Percentiles rank a stretch among this genome's conserved stretches.
phyloP scores from a whole-genome alignment of 1,140 invertebrate genomes.

The Semibalanus balanoides region DNA sequence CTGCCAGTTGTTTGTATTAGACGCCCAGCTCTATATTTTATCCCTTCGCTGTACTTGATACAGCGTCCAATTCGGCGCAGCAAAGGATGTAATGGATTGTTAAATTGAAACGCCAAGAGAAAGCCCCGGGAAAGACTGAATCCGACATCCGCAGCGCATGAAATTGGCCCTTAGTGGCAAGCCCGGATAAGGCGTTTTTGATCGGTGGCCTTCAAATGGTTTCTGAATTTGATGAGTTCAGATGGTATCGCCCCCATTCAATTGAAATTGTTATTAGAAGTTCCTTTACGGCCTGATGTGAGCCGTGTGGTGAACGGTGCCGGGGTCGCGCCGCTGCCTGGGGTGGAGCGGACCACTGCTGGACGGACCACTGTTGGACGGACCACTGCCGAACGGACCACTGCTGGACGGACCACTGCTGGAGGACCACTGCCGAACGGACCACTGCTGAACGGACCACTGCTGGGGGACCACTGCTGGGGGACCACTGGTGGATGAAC shows the following conservation, averaged over 20 bases:
- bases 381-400: no score
- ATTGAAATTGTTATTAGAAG: background rate
- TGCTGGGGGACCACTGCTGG: no score
- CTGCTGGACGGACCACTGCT: no score
- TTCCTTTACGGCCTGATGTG: background rate
- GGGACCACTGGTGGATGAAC: no score
- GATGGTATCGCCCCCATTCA: background rate
- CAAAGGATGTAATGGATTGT: background rate
- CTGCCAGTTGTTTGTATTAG: background rate
- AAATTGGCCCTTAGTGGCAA: conserved; percentile 1
- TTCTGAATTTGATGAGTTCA: conserved; percentile 2
- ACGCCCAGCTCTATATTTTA: background rate
- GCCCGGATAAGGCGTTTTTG: background rate
- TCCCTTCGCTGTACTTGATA: background rate
- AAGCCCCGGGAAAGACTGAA: background rate
- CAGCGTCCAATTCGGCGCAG: background rate
- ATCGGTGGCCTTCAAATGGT: background rate
- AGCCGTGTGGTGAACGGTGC: no score
- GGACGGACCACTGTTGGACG: no score
- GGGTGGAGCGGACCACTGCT: no score
- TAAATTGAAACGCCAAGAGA: background rate
- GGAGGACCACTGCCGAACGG: no score
- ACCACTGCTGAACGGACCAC: no score
- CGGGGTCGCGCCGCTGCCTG: no score
- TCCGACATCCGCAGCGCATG: background rate